These are phyloP conservation scores for Goniozus legneri DNA, from an alignment of 1,140 invertebrate genomes.

Conservation along the genomic window DNA sequence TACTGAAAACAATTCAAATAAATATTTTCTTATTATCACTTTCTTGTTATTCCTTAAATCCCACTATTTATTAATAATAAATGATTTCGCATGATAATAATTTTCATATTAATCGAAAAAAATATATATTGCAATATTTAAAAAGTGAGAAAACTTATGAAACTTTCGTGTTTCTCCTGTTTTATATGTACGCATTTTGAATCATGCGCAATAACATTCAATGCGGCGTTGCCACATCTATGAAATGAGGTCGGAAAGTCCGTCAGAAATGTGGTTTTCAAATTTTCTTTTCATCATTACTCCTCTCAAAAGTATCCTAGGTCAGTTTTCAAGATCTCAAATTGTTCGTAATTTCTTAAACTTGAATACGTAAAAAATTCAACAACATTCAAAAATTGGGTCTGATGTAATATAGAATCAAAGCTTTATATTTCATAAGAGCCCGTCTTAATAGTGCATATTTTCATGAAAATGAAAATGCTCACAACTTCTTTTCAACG, in stretches of 20 bases:
- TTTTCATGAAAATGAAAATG: not conserved
- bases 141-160: not conserved
- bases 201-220: not conserved
- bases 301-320: not conserved
- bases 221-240: not conserved
- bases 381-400: not conserved
- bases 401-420: not conserved
- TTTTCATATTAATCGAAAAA: too few relatives aligned
- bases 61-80: not conserved
- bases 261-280: not conserved
- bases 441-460: not conserved
- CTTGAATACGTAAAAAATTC: not conserved
- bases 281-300: not conserved
- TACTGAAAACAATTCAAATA: not conserved
- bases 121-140: not conserved
- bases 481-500: not conserved
- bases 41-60: not conserved
- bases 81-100: too few relatives aligned
- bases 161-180: not conserved
- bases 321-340: not conserved
- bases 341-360: not conserved
- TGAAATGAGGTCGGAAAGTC: not conserved
- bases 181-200: not conserved
- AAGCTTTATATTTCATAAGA: not conserved
- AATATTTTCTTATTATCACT: not conserved